A percentile compares a stretch with the other conserved stretches of the same genome.
These are phyloP conservation scores for Steatornis caripensis DNA, from an alignment of 2,113 vertebrate species.

Conservation along the genomic window DNA sequence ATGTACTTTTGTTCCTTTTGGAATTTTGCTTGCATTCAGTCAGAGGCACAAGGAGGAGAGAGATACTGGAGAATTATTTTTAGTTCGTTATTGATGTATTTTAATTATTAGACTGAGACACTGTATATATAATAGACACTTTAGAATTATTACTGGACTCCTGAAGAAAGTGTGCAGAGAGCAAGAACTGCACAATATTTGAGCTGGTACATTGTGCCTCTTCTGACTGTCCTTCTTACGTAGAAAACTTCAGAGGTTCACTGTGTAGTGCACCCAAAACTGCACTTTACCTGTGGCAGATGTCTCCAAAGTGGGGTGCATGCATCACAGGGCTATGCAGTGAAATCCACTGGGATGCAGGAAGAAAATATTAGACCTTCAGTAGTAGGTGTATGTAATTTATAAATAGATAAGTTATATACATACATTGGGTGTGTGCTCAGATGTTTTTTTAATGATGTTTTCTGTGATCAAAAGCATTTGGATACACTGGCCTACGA, in stretches of 20 bases:
- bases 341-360: too few species aligned
- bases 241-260: background rate
- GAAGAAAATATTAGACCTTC: background rate
- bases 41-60: background rate
- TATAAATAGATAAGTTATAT: background rate
- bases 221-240: background rate
- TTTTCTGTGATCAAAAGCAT: background rate
- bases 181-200: background rate
- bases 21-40: background rate
- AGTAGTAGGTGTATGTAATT: background rate
- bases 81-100: background rate
- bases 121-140: background rate
- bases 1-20: background rate
- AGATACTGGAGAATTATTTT: background rate
- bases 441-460: background rate
- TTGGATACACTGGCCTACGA: background rate
- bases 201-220: background rate
- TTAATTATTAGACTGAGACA: background rate
- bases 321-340: background rate
- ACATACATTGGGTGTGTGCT: background rate
- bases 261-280: background rate
- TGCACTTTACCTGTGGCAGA: background rate
- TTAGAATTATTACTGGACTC: background rate
- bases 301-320: background rate
- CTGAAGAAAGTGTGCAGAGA: background rate